Percentiles rank a stretch among this genome's conserved stretches.
Evolutionary conservation across 2,113 vertebrate species (phyloP).

Genomic region (Ceratotherium simum): DNA sequence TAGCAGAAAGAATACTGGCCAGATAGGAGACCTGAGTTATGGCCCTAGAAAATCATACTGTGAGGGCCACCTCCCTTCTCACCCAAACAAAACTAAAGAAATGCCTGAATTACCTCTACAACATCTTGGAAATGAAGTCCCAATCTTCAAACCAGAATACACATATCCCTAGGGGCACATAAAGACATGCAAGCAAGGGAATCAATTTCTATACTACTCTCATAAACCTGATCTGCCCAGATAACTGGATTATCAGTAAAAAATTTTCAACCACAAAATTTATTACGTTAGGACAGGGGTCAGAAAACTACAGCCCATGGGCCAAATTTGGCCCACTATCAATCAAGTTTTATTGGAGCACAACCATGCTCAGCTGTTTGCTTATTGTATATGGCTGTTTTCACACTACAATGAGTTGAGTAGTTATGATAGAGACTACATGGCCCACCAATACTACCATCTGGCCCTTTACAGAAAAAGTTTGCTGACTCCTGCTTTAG

Average conservation of each 20-base stretch:
- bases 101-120: neutral
- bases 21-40: neutral
- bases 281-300: neutral
- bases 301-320: neutral
- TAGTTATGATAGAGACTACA: neutral
- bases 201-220: neutral
- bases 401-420: neutral
- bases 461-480: neutral
- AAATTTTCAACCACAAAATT: neutral
- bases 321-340: neutral
- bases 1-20: neutral
- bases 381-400: neutral
- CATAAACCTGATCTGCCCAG: neutral
- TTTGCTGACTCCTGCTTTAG: neutral
- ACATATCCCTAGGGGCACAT: neutral
- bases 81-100: constrained; percentile 10
- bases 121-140: neutral
- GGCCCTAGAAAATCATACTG: neutral
- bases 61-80: neutral
- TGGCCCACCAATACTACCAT: neutral
- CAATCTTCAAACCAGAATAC: neutral
- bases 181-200: neutral
- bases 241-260: neutral
- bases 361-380: neutral
- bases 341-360: neutral